A percentile compares a stretch with the other conserved stretches of the same genome.
phyloP scores from a whole-genome alignment of 2,113 vertebrate genomes.

The Sisor rabdophorus region DNA sequence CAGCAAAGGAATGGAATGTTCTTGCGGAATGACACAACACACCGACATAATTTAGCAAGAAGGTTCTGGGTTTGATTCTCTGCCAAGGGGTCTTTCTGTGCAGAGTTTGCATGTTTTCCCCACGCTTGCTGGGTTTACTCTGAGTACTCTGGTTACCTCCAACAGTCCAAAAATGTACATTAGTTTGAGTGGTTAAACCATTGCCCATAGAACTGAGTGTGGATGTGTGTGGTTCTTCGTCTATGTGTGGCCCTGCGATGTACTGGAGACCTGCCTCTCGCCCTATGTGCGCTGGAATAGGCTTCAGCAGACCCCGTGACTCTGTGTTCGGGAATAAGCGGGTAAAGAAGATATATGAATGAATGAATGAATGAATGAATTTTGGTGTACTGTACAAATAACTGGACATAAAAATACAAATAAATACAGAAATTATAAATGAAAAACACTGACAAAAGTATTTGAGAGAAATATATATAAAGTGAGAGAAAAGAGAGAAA shows the following conservation, averaged over 20 bases:
- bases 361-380: not conserved
- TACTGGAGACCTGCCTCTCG: not conserved
- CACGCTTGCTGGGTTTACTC: too few relatives aligned
- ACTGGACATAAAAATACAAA: not conserved
- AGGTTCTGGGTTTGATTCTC: too few relatives aligned
- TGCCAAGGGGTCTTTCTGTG: too few relatives aligned
- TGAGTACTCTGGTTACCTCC: too few relatives aligned
- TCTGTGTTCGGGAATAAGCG: too few relatives aligned
- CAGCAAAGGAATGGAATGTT: conserved; percentile 40
- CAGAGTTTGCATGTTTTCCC: too few relatives aligned
- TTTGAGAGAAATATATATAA: conserved; percentile 16
- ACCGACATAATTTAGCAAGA: conserved; percentile 1
- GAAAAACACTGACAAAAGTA: conserved; percentile 36
- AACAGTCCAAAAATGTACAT: too few relatives aligned
- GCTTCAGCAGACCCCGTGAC: too few relatives aligned
- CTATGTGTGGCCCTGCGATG: not conserved
- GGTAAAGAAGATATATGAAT: not conserved
- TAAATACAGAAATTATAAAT: not conserved
- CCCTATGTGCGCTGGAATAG: too few relatives aligned
- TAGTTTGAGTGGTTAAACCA: not conserved
- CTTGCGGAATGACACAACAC: conserved; percentile 5
- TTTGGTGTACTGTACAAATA: too few relatives aligned
- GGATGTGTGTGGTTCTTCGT: too few relatives aligned
- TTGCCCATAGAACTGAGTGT: not conserved
- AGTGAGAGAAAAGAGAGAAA: not conserved